phyloP scores from a whole-genome alignment of 2,113 vertebrate species.

The Rhinopomastus cyanomelas region DNA sequence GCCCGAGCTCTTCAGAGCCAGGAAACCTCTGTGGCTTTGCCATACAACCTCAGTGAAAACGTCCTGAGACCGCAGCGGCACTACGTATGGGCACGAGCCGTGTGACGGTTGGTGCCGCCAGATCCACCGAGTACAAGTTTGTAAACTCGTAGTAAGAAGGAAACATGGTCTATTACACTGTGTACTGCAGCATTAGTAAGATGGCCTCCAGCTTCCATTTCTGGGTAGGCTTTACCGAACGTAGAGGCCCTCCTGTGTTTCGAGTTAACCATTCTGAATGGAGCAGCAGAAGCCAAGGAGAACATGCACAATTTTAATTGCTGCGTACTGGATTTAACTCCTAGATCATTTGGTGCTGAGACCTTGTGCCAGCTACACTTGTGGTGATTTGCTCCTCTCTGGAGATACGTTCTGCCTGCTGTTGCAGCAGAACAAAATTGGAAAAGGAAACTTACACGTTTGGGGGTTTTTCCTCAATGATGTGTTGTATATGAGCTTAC shows the following conservation, averaged over 20 bases:
- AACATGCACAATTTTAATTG: constrained; percentile 9
- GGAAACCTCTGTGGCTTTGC: background rate
- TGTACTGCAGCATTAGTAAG: background rate
- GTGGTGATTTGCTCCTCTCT: background rate
- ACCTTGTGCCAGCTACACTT: background rate
- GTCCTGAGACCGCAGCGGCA: background rate
- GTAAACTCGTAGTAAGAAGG: background rate
- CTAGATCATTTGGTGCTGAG: background rate
- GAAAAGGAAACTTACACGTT: background rate
- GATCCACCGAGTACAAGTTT: background rate
- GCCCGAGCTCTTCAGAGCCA: constrained; percentile 21
- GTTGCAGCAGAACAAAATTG: constrained; percentile 19
- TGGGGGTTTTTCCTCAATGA: background rate
- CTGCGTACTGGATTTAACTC: background rate
- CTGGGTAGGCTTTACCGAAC: background rate
- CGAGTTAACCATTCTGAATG: background rate
- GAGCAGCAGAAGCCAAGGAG: background rate
- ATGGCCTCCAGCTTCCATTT: background rate
- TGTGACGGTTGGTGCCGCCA: too few species aligned
- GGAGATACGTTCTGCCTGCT: constrained; percentile 5
- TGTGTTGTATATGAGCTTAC: background rate
- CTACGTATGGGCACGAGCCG: background rate
- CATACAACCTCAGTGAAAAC: background rate
- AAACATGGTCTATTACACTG: background rate
- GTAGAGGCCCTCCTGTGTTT: background rate